Percentiles rank a stretch among this genome's conserved stretches.
These are phyloP conservation scores for Gallinago media DNA, from an alignment of 2,113 vertebrate species.

Conservation along the genomic window DNA sequence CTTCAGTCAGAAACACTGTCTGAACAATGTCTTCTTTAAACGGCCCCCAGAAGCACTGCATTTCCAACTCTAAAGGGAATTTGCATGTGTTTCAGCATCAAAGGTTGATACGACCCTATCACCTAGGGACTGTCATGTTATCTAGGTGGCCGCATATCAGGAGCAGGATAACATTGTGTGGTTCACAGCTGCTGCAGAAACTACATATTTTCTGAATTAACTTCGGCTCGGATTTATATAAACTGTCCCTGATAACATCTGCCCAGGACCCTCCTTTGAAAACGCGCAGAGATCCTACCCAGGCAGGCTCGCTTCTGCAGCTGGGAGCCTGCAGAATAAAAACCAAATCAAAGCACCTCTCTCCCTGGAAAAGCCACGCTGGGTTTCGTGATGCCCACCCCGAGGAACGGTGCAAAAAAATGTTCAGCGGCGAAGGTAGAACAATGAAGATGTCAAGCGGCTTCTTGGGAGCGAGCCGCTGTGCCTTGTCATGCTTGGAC, in stretches of 20 bases:
- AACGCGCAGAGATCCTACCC: background rate
- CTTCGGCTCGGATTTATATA: constrained; percentile 26
- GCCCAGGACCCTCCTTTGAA: constrained; percentile 26
- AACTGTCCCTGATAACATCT: constrained; percentile 54
- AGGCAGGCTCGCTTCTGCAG: background rate
- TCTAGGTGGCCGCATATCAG: constrained; percentile 47
- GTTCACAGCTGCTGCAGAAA: constrained; percentile 29
- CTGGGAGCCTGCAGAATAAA: background rate
- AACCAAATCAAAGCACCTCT: background rate
- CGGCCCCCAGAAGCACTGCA: constrained; percentile 3
- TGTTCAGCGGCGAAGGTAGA: background rate
- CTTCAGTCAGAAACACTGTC: background rate
- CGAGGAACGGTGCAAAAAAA: background rate
- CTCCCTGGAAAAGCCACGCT: background rate
- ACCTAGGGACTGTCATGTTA: constrained; percentile 52
- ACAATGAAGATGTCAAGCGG: constrained; percentile 75
- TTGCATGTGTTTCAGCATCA: constrained; percentile 57
- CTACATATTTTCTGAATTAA: constrained; percentile 58
- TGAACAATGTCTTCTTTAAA: constrained; percentile 48
- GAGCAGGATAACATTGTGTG: constrained; percentile 58
- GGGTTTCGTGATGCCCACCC: background rate
- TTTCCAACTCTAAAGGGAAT: constrained; percentile 56
- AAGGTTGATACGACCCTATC: constrained; percentile 35
- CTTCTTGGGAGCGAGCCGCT: constrained; percentile 30
- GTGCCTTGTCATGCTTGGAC: constrained; percentile 68